Conservation (phyloP, 2,797 vertebrate species). For the Chiroxiphia lanceolata region DNA sequence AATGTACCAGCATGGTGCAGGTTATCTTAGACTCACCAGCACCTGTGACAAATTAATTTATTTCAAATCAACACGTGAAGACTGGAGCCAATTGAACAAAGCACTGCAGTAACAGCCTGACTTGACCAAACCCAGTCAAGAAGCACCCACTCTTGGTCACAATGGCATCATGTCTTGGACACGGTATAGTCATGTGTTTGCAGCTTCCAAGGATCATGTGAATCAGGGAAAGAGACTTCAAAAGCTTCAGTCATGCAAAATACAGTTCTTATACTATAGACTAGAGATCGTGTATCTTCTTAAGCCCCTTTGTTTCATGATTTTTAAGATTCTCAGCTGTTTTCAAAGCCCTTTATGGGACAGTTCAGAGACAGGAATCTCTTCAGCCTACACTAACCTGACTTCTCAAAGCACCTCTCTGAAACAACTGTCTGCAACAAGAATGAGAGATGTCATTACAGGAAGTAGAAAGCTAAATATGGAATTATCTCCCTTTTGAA, state of each 20-base stretch:
- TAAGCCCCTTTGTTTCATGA: not conserved
- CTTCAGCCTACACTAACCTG: not conserved
- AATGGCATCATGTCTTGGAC: not conserved
- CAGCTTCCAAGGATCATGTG: not conserved
- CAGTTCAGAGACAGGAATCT: not conserved
- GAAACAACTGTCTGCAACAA: not conserved
- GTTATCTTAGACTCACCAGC: not conserved
- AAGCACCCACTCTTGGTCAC: not conserved
- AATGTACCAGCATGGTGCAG: not conserved
- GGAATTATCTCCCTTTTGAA: not conserved
- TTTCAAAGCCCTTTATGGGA: not conserved
- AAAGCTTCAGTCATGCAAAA: not conserved
- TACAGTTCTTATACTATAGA: not conserved
- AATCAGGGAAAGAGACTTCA: not conserved
- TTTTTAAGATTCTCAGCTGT: constrained; percentile 6
- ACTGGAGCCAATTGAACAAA: not conserved
- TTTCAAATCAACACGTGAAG: not conserved
- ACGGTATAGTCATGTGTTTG: not conserved
- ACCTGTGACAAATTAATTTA: not conserved
- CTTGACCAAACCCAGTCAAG: not conserved
- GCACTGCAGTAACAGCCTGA: not conserved
- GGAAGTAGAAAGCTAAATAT: not conserved
- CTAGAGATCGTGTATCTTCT: not conserved
- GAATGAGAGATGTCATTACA: not conserved
- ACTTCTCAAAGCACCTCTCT: not conserved